These are phyloP conservation scores for Scolopax rusticola DNA, from an alignment of 2,797 vertebrate species.

Conservation along the genomic window DNA sequence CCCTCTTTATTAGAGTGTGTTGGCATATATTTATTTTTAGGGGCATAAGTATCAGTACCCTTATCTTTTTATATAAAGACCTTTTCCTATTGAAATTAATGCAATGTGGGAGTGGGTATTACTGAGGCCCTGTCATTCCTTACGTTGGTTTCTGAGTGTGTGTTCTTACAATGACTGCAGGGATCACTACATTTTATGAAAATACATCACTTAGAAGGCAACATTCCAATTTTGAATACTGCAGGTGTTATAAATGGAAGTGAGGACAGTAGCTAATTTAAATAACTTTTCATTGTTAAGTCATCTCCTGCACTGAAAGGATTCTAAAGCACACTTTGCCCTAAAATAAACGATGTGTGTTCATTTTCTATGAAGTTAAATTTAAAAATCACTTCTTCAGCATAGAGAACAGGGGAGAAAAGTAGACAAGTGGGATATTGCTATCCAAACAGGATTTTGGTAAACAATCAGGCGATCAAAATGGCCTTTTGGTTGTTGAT, in stretches of 20 bases:
- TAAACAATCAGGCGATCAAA: not conserved
- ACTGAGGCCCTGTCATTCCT: not conserved
- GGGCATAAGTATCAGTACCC: not conserved
- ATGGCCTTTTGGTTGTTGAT: not conserved
- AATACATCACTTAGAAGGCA: not conserved
- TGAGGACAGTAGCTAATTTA: not conserved
- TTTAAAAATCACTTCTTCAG: not conserved
- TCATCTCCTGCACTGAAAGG: not conserved
- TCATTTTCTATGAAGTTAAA: not conserved
- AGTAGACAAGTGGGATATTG: not conserved
- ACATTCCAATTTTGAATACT: not conserved
- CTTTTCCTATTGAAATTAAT: not conserved
- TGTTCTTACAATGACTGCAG: not conserved
- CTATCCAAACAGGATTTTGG: not conserved
- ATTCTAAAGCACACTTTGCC: not conserved
- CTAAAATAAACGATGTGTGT: not conserved
- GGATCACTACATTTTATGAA: not conserved
- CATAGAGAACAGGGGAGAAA: not conserved
- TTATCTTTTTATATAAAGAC: not conserved
- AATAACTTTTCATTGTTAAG: not conserved
- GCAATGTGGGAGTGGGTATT: not conserved
- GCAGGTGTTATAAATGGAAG: slow-evolving; percentile 1
- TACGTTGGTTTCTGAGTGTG: not conserved
- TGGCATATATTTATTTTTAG: not conserved
- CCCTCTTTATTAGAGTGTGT: not conserved